Evolutionary conservation across 2,888 invertebrate genomes (phyloP).

Genomic region (Andrena trimmerana): DNA sequence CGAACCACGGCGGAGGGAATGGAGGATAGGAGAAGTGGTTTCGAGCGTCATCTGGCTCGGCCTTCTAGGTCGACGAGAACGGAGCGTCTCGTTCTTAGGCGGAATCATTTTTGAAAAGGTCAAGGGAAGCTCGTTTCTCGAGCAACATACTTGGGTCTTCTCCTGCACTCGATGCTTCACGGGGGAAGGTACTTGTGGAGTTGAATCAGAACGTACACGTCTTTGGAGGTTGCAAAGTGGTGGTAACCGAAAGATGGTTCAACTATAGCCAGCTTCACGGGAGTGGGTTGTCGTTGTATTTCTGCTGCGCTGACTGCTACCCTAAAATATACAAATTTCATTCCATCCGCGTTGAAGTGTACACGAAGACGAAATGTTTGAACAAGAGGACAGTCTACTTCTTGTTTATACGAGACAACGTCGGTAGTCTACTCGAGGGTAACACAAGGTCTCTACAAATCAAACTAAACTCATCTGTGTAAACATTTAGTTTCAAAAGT

Average conservation of each 20-base stretch:
- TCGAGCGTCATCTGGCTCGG: neutral
- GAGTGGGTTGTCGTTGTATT: too few species aligned
- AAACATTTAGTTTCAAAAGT: neutral
- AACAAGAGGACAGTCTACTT: too few species aligned
- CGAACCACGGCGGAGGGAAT: neutral
- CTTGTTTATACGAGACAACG: too few species aligned
- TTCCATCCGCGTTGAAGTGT: too few species aligned
- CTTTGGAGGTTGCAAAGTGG: neutral
- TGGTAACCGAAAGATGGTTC: neutral
- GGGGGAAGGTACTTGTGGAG: neutral
- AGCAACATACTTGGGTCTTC: neutral
- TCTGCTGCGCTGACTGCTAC: too few species aligned
- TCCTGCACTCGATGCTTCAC: neutral
- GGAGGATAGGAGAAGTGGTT: neutral
- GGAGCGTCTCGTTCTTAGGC: neutral
- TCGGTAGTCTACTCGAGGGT: too few species aligned
- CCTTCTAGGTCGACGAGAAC: neutral
- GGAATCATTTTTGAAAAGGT: neutral
- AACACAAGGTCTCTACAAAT: too few species aligned
- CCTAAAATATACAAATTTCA: too few species aligned
- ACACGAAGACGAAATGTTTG: too few species aligned
- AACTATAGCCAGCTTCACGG: neutral
- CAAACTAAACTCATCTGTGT: neutral
- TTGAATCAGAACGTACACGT: neutral
- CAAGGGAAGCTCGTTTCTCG: slow-evolving; percentile 2